Conservation (phyloP, 2,888 invertebrate genomes). For the Caenorhabditis sp. region DNA sequence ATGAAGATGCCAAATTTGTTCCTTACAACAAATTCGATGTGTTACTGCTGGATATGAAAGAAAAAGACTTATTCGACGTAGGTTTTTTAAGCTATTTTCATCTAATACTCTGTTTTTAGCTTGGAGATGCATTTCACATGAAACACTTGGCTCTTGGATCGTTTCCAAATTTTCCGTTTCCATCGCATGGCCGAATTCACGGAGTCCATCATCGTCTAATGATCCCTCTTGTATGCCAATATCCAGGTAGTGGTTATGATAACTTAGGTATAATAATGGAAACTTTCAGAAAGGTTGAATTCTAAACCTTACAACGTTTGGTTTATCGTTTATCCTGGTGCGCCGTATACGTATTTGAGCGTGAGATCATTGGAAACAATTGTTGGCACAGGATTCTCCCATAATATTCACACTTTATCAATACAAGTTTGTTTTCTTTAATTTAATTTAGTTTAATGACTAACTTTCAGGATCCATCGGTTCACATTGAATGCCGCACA, state of each 20-base stretch:
- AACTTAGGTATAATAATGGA: conserved; percentile 32
- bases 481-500: background rate
- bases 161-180: conserved; percentile 15
- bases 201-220: conserved; percentile 10
- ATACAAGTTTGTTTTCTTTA: conserved; percentile 14
- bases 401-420: background rate
- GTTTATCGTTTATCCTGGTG: conserved; percentile 33
- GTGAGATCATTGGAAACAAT: conserved; percentile 36
- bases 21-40: conserved; percentile 4
- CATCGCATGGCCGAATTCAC: conserved; percentile 11
- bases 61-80: conserved; percentile 13
- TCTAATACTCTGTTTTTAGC: conserved; percentile 19
- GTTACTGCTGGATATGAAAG: conserved; percentile 2
- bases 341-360: conserved; percentile 38
- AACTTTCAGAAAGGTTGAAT: conserved; percentile 37
- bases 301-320: conserved; percentile 20
- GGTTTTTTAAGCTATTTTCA: conserved; percentile 20
- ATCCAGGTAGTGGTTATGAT: conserved; percentile 18
- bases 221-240: conserved; percentile 9
- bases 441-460: conserved; percentile 3
- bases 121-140: conserved; percentile 3
- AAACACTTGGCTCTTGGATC: conserved; percentile 12
- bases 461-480: conserved; percentile 10
- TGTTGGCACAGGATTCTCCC: conserved; percentile 24
- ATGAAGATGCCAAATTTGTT: background rate